phyloP scores from a whole-genome alignment of 2,113 vertebrate species.

The Balaeniceps rex region DNA sequence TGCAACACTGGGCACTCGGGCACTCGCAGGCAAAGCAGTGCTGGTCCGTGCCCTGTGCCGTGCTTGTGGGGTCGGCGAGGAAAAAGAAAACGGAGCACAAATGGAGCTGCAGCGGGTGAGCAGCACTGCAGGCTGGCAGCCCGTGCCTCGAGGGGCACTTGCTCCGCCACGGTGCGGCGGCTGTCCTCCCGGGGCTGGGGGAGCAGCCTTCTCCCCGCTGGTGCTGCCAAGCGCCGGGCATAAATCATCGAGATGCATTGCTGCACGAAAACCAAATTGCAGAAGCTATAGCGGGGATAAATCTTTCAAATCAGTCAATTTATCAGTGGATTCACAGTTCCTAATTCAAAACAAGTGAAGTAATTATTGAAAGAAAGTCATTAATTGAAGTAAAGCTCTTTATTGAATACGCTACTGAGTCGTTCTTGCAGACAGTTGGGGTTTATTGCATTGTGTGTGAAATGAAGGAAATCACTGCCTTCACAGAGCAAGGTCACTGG shows the following conservation, averaged over 20 bases:
- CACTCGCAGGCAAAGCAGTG: too few relatives aligned
- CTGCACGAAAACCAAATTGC: not conserved
- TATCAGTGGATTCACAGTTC: not conserved
- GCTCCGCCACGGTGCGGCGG: not conserved
- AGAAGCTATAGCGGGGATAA: not conserved
- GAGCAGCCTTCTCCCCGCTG: not conserved
- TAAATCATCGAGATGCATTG: fast-evolving
- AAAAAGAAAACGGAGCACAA: too few relatives aligned
- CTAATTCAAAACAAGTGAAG: not conserved
- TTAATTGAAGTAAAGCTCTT: not conserved
- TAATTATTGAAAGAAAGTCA: not conserved
- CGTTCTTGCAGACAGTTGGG: fast-evolving
- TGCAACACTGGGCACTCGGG: not conserved
- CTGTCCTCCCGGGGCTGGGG: too few relatives aligned
- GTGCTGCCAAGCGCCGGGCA: not conserved
- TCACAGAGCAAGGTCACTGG: not conserved
- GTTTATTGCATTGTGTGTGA: not conserved
- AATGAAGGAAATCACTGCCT: fast-evolving
- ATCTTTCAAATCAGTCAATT: not conserved
- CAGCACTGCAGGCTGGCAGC: too few relatives aligned
- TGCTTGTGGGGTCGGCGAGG: not conserved
- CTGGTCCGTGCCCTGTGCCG: fast-evolving
- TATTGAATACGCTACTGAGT: not conserved
- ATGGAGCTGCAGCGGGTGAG: too few relatives aligned
- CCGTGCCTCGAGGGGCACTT: not conserved